A percentile compares a stretch with the other conserved stretches of the same genome.
Conservation (phyloP, 2,113 vertebrate species). For the Clarias magur region DNA sequence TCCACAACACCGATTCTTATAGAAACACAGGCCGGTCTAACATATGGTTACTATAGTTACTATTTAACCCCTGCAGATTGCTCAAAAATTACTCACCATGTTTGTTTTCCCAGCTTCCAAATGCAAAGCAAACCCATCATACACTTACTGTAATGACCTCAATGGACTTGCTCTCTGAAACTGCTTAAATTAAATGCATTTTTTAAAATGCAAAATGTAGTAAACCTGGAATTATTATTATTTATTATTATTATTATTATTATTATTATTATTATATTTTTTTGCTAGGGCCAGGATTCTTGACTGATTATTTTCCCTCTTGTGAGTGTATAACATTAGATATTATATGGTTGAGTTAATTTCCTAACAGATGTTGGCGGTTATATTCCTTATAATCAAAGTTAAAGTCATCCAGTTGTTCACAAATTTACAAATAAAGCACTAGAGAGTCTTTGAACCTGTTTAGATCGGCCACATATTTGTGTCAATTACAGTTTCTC, state of each 20-base stretch:
- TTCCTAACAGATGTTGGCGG: neutral
- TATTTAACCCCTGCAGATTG: neutral
- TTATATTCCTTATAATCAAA: neutral
- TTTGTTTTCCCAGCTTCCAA: neutral
- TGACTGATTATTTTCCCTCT: neutral
- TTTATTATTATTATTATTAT: too few species aligned
- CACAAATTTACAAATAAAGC: neutral
- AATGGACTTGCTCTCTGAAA: neutral
- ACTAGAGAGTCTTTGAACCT: neutral
- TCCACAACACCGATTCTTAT: neutral
- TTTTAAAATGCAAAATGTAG: too few species aligned
- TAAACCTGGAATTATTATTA: too few species aligned
- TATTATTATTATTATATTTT: too few species aligned
- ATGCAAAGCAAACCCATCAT: neutral
- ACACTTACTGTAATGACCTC: neutral
- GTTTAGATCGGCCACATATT: neutral
- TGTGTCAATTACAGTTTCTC: neutral
- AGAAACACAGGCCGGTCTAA: neutral
- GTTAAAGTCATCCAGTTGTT: constrained; percentile 1
- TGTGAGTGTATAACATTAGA: neutral
- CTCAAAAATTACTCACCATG: neutral
- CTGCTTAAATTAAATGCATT: neutral
- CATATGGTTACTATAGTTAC: neutral
- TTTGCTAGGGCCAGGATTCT: neutral
- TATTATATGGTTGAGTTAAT: neutral